Conservation (phyloP, 2,113 vertebrate species). For the Xiphophorus couchianus region DNA sequence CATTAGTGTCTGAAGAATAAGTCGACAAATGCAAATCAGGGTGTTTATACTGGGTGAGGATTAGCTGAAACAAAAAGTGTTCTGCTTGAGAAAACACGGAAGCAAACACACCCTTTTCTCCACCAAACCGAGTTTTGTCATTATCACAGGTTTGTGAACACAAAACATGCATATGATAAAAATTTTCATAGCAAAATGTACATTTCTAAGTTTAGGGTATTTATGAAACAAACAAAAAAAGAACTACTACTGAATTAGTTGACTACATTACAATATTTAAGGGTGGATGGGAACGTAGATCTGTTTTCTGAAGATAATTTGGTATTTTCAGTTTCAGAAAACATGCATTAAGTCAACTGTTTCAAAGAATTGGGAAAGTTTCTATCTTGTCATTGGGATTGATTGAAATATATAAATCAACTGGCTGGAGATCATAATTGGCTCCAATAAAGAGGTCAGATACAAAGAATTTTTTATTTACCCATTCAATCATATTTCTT, state of each 20-base stretch:
- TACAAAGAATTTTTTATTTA: background rate
- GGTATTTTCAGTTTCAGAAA: background rate
- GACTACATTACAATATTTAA: background rate
- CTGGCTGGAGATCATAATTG: background rate
- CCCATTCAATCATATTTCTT: background rate
- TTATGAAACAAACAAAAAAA: background rate
- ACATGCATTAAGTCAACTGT: background rate
- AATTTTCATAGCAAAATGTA: background rate
- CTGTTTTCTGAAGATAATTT: background rate
- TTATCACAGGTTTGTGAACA: conserved; percentile 51
- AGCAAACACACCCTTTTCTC: conserved; percentile 40
- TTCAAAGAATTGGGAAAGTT: background rate
- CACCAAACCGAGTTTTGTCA: conserved; percentile 34
- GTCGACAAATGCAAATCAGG: conserved; percentile 68
- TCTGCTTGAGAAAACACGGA: conserved; percentile 57
- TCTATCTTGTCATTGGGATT: background rate
- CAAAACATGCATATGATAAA: conserved; percentile 18
- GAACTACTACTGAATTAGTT: background rate
- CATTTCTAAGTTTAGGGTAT: background rate
- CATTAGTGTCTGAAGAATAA: conserved; percentile 69
- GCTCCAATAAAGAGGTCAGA: background rate
- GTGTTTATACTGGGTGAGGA: conserved; percentile 71
- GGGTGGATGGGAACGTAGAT: background rate
- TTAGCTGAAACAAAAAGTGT: conserved; percentile 72
- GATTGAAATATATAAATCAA: background rate